Evolutionary conservation across 1,140 invertebrate species (phyloP).

Genomic region (Cotesia chilonis): DNA sequence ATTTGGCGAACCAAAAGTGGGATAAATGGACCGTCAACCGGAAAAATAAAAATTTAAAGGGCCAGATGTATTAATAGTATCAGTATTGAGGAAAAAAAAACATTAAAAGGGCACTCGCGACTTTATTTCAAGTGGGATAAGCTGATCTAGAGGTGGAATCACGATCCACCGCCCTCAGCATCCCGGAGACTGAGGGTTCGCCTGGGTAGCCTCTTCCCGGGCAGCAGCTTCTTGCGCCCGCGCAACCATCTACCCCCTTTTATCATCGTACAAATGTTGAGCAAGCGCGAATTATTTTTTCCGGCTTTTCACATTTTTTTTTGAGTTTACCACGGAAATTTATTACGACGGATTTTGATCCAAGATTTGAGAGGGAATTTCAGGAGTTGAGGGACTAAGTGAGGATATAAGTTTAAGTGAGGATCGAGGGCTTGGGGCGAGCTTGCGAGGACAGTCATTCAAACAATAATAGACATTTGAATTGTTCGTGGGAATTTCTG

Average conservation of each 20-base stretch:
- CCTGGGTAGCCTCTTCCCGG: slow-evolving; percentile 64
- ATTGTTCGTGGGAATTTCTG: not conserved
- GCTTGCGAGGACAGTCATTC: too few species aligned
- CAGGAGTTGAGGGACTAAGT: too few species aligned
- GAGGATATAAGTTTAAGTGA: too few species aligned
- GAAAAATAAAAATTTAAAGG: too few species aligned
- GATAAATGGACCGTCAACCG: too few species aligned
- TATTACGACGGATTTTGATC: not conserved
- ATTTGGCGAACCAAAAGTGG: too few species aligned
- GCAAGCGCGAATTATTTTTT: slow-evolving; percentile 18
- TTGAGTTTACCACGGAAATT: slow-evolving; percentile 3
- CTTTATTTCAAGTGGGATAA: slow-evolving; percentile 43
- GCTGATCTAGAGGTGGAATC: slow-evolving; percentile 79
- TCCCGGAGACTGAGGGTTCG: slow-evolving; percentile 67
- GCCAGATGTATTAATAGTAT: not conserved
- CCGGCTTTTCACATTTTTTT: slow-evolving; percentile 34
- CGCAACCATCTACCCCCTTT: slow-evolving; percentile 48
- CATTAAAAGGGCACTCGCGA: slow-evolving; percentile 24
- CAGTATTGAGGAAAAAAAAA: not conserved
- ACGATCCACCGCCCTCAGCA: slow-evolving; percentile 78
- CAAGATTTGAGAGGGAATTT: too few species aligned
- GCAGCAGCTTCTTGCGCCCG: slow-evolving; percentile 64
- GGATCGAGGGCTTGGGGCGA: too few species aligned
- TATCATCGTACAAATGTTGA: slow-evolving; percentile 39
- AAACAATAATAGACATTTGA: too few species aligned